phyloP scores from a whole-genome alignment of 2,888 invertebrate genomes.

The Adelognathus sp. region DNA sequence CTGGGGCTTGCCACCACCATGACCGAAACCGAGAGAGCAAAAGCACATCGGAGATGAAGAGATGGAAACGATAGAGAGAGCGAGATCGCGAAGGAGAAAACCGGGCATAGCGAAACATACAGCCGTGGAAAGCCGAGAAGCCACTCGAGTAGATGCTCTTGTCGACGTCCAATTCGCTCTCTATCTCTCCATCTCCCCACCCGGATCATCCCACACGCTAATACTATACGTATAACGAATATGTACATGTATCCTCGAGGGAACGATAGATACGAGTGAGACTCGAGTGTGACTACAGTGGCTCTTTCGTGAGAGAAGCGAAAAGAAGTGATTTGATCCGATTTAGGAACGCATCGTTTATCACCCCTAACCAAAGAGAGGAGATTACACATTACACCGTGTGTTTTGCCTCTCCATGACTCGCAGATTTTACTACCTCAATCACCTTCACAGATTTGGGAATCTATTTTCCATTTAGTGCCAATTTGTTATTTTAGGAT shows the following conservation, averaged over 20 bases:
- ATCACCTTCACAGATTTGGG: background rate
- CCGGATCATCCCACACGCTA: conserved; percentile 63
- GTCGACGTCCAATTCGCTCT: conserved; percentile 55
- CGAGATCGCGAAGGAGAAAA: background rate
- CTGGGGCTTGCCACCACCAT: conserved; percentile 30
- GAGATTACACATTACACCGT: conserved; percentile 7
- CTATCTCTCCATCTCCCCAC: conserved; percentile 46
- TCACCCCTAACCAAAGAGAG: background rate
- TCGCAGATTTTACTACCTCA: background rate
- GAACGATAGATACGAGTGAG: conserved; percentile 28
- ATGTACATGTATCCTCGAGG: conserved; percentile 12
- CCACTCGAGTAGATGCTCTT: conserved; percentile 50
- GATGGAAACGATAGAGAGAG: conserved; percentile 5
- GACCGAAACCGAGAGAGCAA: conserved; percentile 21
- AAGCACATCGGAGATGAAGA: background rate
- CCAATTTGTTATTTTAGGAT: background rate
- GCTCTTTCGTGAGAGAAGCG: conserved; percentile 10
- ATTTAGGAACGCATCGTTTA: conserved; percentile 28
- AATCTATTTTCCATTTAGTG: background rate
- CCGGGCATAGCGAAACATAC: conserved; percentile 47
- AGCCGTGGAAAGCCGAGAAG: conserved; percentile 15
- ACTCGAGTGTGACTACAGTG: background rate
- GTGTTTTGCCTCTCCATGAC: background rate
- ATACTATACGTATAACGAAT: conserved; percentile 17
- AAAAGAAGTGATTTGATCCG: conserved; percentile 49